These are phyloP conservation scores for Drosophila greeni DNA, from an alignment of 2,888 invertebrate species.

Conservation along the genomic window DNA sequence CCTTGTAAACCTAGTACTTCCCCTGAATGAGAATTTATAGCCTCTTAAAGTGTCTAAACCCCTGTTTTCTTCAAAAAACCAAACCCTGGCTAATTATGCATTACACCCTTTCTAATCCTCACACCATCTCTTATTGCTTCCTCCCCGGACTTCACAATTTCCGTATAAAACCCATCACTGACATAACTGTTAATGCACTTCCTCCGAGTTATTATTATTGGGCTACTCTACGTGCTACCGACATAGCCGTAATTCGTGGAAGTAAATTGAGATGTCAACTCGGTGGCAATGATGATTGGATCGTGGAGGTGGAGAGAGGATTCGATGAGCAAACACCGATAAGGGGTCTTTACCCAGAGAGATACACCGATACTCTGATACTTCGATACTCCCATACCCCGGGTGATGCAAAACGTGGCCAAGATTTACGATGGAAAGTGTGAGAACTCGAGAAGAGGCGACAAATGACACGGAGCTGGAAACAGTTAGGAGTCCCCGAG, in stretches of 20 bases:
- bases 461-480: conserved; percentile 49
- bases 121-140: conserved; percentile 20
- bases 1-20: not conserved
- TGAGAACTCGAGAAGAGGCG: conserved; percentile 65
- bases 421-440: conserved; percentile 74
- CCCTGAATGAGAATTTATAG: not conserved
- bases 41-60: not conserved
- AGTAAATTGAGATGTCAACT: conserved; percentile 67
- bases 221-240: conserved; percentile 37
- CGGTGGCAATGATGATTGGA: conserved; percentile 34
- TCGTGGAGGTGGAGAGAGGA: conserved; percentile 26
- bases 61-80: not conserved
- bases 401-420: conserved; percentile 68
- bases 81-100: conserved; percentile 15
- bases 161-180: conserved; percentile 36
- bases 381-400: not conserved
- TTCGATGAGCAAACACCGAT: conserved; percentile 63
- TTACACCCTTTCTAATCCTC: conserved; percentile 10
- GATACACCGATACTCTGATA: not conserved
- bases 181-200: conserved; percentile 45
- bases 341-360: conserved; percentile 49
- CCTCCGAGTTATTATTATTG: conserved; percentile 17
- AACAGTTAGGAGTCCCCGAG: conserved; percentile 61
- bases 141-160: conserved; percentile 20
- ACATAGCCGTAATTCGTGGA: conserved; percentile 49